phyloP scores from a whole-genome alignment of 2,888 invertebrate species.

The Cryptophagus acutangulus region DNA sequence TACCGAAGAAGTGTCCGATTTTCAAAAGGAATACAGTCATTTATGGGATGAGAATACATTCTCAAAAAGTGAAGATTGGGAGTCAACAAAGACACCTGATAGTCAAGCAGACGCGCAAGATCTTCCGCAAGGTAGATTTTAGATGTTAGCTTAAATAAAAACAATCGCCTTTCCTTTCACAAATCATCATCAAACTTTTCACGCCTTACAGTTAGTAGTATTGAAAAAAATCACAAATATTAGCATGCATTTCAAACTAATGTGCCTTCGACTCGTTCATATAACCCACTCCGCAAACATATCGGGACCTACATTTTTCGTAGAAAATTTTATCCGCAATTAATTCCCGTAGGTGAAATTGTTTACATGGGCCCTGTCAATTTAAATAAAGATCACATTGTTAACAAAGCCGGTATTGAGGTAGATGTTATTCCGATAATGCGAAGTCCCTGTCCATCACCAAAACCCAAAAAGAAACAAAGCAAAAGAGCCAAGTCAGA shows the following conservation, averaged over 20 bases:
- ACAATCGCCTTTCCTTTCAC: slow-evolving; percentile 20
- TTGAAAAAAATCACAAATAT: background rate
- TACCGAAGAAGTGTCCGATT: slow-evolving; percentile 50
- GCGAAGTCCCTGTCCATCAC: slow-evolving; percentile 46
- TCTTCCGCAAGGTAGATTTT: slow-evolving; percentile 49
- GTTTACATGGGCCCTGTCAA: slow-evolving; percentile 49
- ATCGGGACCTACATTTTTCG: slow-evolving; percentile 36
- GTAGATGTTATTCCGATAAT: slow-evolving; percentile 48
- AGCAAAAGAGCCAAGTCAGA: slow-evolving; percentile 41
- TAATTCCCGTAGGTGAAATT: slow-evolving; percentile 44
- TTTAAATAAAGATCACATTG: slow-evolving; percentile 50
- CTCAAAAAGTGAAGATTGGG: slow-evolving; percentile 46
- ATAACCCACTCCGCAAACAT: slow-evolving; percentile 36
- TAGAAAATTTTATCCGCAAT: too few species aligned
- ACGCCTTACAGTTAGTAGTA: slow-evolving; percentile 22
- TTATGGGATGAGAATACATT: slow-evolving; percentile 50
- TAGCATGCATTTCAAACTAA: background rate
- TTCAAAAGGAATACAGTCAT: slow-evolving; percentile 48
- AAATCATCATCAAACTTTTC: slow-evolving; percentile 26
- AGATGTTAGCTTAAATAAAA: slow-evolving; percentile 38
- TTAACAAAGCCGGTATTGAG: slow-evolving; percentile 55
- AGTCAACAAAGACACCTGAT: slow-evolving; percentile 48
- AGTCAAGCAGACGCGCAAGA: slow-evolving; percentile 48
- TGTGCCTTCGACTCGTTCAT: background rate
- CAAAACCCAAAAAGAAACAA: slow-evolving; percentile 35